Evolutionary conservation across 2,113 vertebrate species (phyloP), one percentile per base, ranked within the genome.

Genomic region (Fregata magnificens): DNA sequence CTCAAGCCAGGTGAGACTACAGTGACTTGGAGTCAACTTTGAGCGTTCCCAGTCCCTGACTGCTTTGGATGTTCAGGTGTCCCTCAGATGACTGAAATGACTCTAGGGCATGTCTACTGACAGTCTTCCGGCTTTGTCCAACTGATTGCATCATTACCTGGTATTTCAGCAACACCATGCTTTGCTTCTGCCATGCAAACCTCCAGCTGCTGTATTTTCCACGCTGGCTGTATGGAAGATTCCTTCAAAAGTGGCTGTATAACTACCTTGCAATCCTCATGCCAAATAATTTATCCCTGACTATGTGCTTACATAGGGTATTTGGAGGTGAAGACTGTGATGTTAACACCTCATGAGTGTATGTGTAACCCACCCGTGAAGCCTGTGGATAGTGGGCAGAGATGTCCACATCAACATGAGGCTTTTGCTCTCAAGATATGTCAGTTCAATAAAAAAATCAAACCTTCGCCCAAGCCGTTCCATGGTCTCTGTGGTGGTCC

Each of bases 271-370:
- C 29, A 79, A 14, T 45, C 13, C 47, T 9, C 10, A 16, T 62
- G 36, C 16, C 34, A 86, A 61, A 44, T 47, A 61, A 47, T 70
- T 88, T 42, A 72, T n/a, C 11, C 13, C 32, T 63, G 66, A 25
- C 52, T 58, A 17, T 49, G 22, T 53, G 19, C 4, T 83, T 49
- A 36, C 0, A 0, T 1, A 16, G 6, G 3, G 8, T 63, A n/a
- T 70, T 63, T 59, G 38, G 25, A 71, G 22, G n/a, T 36, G 40
- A 89, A 58, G 25, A 6, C 29, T 25, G 13, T 69, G 40, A 31
- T 26, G 24, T 28, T 12, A 44, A 8, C 5, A 40, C 29, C 20
- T 71, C 58, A 24, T 16, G 12, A 38, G 7, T 20, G 16, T 34
- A 21, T 45, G 29, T n/a, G 6, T 14, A 82, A 58, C 11, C 20